A percentile compares a stretch with the other conserved stretches of the same genome.
phyloP scores from a whole-genome alignment of 2,113 vertebrate genomes.

The Ranitomeya imitator region DNA sequence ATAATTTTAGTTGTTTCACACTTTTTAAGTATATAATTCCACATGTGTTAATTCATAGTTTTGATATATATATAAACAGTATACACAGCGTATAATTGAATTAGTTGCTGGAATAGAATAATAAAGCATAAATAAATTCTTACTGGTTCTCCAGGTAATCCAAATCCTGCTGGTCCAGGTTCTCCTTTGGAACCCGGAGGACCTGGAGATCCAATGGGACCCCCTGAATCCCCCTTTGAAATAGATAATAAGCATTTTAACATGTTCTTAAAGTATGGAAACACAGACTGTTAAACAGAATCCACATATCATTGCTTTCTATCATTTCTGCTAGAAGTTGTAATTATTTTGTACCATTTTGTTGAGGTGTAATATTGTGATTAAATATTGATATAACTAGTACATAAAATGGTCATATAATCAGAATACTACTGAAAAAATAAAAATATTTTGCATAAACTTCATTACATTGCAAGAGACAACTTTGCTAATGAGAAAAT shows the following conservation, averaged over 20 bases:
- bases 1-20: too few species aligned
- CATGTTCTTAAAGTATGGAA: neutral
- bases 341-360: neutral
- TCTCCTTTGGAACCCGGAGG: conserved; percentile 91
- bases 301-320: neutral
- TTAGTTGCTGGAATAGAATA: neutral
- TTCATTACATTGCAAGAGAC: neutral
- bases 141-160: conserved; percentile 75
- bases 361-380: too few species aligned
- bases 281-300: neutral
- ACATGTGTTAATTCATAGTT: too few species aligned
- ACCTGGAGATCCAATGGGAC: conserved; percentile 79
- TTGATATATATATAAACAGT: neutral
- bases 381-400: neutral
- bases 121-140: conserved; percentile 57
- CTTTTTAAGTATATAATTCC: too few species aligned
- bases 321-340: neutral
- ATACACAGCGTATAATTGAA: neutral
- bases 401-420: neutral
- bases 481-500: neutral
- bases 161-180: conserved; percentile 79
- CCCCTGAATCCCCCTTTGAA: conserved; percentile 83
- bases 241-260: conserved; percentile 43
- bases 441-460: neutral
- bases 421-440: neutral